Evolutionary conservation across 2,797 vertebrate genomes (phyloP).

Genomic region (Sebastes aleutianus): DNA sequence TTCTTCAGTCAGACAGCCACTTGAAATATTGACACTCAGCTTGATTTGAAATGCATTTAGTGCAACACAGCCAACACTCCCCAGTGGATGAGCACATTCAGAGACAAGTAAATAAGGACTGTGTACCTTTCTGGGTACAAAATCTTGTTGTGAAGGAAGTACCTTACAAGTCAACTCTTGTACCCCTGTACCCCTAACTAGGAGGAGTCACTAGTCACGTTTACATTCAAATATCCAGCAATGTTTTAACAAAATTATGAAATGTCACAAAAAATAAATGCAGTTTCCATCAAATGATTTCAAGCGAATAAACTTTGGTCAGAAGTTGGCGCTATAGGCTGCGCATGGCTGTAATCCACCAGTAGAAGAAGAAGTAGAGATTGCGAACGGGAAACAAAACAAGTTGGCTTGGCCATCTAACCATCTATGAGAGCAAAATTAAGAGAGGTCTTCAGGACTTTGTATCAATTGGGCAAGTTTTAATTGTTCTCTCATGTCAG

Average conservation of each 20-base stretch:
- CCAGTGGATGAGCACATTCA: not conserved
- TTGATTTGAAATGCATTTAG: slow-evolving; percentile 40
- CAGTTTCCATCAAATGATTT: not conserved
- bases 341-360: rapidly evolving
- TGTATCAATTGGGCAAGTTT: no score
- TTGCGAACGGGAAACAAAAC: no score
- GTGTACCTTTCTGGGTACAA: not conserved
- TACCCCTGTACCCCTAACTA: not conserved
- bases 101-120: not conserved
- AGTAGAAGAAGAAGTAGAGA: no score
- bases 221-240: not conserved
- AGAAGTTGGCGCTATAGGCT: no score
- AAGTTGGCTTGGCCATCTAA: no score
- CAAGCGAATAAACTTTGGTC: rapidly evolving
- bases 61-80: not conserved
- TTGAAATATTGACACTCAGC: slow-evolving; percentile 39
- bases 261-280: not conserved
- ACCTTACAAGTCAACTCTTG: not conserved
- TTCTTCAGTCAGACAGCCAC: slow-evolving; percentile 7
- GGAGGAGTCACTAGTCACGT: not conserved
- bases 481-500: no score
- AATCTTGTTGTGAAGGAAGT: not conserved
- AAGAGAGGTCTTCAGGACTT: no score
- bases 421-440: no score
- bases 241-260: not conserved